Conservation (phyloP, 2,113 vertebrate species). For the mouse (Mus musculus) region DNA sequence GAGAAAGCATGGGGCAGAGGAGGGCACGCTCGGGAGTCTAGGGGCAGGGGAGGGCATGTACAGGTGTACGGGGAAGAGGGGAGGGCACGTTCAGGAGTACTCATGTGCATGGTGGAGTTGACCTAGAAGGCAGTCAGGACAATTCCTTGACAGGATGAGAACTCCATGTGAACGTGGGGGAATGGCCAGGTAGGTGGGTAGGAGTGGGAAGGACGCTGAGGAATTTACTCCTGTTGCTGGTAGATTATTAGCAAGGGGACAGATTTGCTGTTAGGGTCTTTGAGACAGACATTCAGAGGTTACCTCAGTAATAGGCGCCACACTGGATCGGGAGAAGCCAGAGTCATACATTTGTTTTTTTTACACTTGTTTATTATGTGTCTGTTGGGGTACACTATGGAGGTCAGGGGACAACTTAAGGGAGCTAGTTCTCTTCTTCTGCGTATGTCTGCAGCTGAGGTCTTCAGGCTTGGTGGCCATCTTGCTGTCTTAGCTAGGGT, state of each 20-base stretch:
- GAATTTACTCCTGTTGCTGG: background rate
- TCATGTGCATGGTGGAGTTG: background rate
- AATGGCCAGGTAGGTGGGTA: too few species aligned
- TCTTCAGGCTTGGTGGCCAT: too few species aligned
- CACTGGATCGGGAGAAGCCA: background rate
- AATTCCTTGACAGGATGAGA: background rate
- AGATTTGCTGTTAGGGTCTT: background rate
- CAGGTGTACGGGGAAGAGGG: too few species aligned
- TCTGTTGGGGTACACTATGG: background rate
- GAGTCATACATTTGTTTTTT: background rate
- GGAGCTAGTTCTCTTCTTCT: background rate
- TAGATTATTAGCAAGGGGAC: background rate
- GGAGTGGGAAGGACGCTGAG: background rate
- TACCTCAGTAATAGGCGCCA: background rate
- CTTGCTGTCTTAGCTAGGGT: background rate
- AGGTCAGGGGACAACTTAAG: background rate
- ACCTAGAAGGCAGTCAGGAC: background rate
- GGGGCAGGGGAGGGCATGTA: background rate
- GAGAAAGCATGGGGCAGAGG: background rate
- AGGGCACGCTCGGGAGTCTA: too few species aligned
- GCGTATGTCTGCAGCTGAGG: background rate
- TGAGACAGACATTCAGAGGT: background rate
- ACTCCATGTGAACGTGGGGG: background rate
- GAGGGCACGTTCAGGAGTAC: background rate
- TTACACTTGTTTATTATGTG: too few species aligned